These are phyloP conservation scores for Mormyrus hasselquistii DNA, from an alignment of 2,797 vertebrate genomes.

Conservation along the genomic window DNA sequence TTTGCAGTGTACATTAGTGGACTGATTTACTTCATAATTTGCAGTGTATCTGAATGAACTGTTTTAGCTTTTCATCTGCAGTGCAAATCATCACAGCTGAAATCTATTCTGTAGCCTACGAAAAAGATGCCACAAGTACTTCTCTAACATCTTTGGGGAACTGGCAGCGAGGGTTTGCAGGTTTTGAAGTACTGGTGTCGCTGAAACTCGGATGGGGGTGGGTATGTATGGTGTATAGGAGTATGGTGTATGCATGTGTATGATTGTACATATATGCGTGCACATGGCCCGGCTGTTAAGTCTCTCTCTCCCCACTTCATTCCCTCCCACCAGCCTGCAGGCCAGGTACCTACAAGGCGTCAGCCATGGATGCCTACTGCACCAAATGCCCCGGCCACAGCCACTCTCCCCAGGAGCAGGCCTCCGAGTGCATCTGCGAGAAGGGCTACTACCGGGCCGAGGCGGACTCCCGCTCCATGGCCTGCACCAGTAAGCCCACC, in stretches of 20 bases:
- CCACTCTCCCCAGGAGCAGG: constrained; percentile 64
- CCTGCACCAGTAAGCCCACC: constrained; percentile 69
- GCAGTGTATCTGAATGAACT: not conserved
- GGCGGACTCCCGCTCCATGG: constrained; percentile 65
- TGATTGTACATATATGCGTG: not conserved
- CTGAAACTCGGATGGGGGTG: not conserved
- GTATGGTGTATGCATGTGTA: not conserved
- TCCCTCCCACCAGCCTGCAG: constrained; percentile 48
- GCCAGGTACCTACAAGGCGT: constrained; percentile 72
- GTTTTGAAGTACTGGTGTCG: not conserved
- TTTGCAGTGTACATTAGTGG: not conserved
- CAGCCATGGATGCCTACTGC: constrained; percentile 70
- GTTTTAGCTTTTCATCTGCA: not conserved
- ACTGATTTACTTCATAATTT: not conserved
- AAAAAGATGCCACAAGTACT: not conserved
- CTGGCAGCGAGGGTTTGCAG: not conserved
- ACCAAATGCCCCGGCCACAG: constrained; percentile 73
- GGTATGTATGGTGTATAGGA: not conserved
- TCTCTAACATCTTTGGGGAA: not conserved
- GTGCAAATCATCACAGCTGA: not conserved
- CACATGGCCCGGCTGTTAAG: not conserved
- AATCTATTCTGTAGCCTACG: not conserved
- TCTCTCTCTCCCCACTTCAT: not conserved
- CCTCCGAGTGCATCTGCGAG: constrained; percentile 66
- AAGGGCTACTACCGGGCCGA: constrained; percentile 67